These are phyloP conservation scores for Aphaenogaster rudis DNA, from an alignment of 1,140 invertebrate genomes.

Conservation along the genomic window DNA sequence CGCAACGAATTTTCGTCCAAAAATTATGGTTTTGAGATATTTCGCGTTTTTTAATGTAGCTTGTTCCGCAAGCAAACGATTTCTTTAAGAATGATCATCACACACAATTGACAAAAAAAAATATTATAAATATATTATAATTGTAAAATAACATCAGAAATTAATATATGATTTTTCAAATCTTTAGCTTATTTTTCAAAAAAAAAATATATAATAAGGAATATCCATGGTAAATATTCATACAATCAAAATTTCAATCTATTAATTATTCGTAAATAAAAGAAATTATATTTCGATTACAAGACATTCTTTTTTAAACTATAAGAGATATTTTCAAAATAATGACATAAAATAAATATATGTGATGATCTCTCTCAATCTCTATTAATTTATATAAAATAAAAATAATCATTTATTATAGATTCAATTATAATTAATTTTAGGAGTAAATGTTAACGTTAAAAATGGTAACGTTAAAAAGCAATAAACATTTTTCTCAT, in stretches of 20 bases:
- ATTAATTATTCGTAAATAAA: background rate
- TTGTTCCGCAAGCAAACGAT: background rate
- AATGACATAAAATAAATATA: background rate
- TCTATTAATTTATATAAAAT: background rate
- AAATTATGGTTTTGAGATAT: background rate
- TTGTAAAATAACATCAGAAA: background rate
- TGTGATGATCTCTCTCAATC: background rate
- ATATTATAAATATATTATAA: background rate
- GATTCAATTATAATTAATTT: background rate
- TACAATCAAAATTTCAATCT: background rate
- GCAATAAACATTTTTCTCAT: background rate
- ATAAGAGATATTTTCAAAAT: slow-evolving; percentile 7
- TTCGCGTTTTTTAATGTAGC: background rate
- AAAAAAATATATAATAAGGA: background rate
- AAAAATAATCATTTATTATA: background rate
- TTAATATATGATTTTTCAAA: background rate
- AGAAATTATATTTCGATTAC: background rate
- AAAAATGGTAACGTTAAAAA: background rate
- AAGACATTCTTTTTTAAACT: background rate
- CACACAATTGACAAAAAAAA: background rate
- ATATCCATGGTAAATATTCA: background rate
- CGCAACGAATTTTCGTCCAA: background rate
- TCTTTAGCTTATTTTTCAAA: background rate
- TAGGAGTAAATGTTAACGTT: background rate
- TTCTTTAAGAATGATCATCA: background rate